Evolutionary conservation across 2,113 vertebrate species (phyloP).

Genomic region (Amphilophus citrinellus): DNA sequence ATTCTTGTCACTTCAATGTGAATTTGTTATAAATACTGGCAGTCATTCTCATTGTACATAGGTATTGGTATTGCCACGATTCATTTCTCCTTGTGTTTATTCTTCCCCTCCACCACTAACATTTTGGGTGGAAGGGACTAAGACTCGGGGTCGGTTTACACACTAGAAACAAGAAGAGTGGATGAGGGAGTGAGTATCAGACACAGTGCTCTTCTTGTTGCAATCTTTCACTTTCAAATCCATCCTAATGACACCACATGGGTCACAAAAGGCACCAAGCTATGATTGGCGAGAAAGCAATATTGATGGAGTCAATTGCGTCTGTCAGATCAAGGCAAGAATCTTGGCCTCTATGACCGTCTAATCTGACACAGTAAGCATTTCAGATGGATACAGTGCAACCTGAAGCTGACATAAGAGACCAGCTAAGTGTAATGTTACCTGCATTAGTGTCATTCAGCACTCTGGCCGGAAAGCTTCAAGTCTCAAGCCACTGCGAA

Average conservation of each 20-base stretch:
- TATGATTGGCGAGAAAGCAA: background rate
- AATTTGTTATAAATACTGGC: background rate
- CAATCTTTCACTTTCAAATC: background rate
- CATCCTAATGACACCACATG: background rate
- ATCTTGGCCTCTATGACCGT: background rate
- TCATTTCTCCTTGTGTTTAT: background rate
- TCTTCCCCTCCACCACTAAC: background rate
- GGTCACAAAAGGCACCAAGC: background rate
- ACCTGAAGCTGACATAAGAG: background rate
- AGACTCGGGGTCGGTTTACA: background rate
- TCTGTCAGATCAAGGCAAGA: background rate
- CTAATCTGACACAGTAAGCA: background rate
- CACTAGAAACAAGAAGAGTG: background rate
- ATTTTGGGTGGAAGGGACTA: background rate
- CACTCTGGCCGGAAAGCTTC: background rate
- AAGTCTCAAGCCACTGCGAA: background rate
- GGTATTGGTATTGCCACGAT: background rate
- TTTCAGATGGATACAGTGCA: background rate
- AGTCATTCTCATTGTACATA: background rate
- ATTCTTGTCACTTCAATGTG: background rate
- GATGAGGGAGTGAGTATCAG: background rate
- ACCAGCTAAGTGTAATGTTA: background rate
- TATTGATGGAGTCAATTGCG: background rate
- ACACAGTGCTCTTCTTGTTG: background rate
- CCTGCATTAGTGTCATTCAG: background rate